Base-by-base conservation (phyloP, 1,140 invertebrate species). In the Heliconius melpomene region DNA sequence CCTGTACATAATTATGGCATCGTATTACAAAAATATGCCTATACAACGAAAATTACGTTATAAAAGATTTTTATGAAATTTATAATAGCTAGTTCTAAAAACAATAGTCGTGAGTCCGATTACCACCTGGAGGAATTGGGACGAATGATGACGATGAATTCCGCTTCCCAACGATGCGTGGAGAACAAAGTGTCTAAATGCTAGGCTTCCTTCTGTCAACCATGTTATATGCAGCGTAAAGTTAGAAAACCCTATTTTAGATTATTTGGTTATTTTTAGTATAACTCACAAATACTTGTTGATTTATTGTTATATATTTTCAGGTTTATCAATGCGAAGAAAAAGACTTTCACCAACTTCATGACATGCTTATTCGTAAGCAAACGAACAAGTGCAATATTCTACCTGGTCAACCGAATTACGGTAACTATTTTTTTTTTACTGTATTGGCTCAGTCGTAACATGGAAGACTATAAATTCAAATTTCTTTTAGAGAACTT, bases 311-410 rank as follows among this genome's bases (percentile, higher is more conserved):
- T n/a, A 66, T 16, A 66, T 76, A 18, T 78, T 88, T 95, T 87
- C 83, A 97, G 96, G 96, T 98, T 0, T 98, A 96, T 85, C 97
- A 97, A 94, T 96, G 96, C 54, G 98, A 98, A 89, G 98, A 99
- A 88, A 98, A 98, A 93, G 98, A 99, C 87, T 98, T 98, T 84
- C 96, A 97, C 90, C 97, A 98, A 86, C 91, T 98, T 75, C 98
- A 98, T 91, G 98, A 99, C 86, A 96, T 98, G 85, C 96, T 99
- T 13, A 98, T 98, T 80, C 96, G 96, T 85, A 96, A 98, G 94
- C 96, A 98, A 89, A 96, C 95, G 23, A 97, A 96, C 83, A 98
- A 98, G 91, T 98, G 96, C 86, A 98, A 96, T 80, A 96, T 97
- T 36, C 85, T 98, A 73, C 96, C 97, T 0, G 96, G 97, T 72